Evolutionary conservation across 30 jellyfish, hydroid and myxozoan genomes (phyloP).

Genomic region (Hydractinia echinata): DNA sequence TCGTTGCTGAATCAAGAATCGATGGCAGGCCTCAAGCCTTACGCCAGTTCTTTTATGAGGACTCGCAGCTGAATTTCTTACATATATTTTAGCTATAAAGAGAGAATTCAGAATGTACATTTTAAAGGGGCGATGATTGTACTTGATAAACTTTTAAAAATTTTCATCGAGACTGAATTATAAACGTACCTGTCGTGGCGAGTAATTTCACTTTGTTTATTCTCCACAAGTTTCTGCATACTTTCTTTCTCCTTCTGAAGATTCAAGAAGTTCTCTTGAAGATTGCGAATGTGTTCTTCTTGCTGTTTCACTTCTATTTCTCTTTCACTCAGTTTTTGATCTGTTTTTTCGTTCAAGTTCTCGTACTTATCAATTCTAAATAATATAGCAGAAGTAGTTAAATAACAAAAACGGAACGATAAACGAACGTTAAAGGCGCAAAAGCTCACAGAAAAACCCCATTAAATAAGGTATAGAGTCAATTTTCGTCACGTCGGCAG

Average conservation of each 20-base stretch:
- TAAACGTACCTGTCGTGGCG: neutral
- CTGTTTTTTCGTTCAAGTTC: neutral
- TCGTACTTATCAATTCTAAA: conserved; percentile 11
- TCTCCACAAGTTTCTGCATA: neutral
- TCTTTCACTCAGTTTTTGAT: neutral
- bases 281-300: neutral
- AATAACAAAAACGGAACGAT: neutral
- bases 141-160: too few species aligned
- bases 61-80: too few species aligned
- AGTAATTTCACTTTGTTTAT: neutral
- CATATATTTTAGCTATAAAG: too few species aligned
- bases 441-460: neutral
- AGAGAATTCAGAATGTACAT: too few species aligned
- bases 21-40: too few species aligned
- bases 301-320: neutral
- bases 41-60: too few species aligned
- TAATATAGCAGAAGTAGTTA: neutral
- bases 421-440: neutral
- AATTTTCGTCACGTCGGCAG: too few species aligned
- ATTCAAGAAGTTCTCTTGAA: neutral
- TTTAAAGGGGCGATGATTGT: too few species aligned
- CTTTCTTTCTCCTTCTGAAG: conserved; percentile 7
- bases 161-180: neutral
- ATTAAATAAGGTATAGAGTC: too few species aligned
- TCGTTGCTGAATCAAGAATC: too few species aligned